Conservation (phyloP, 2,797 vertebrate species). For the Odontamblyopus lacepedii region DNA sequence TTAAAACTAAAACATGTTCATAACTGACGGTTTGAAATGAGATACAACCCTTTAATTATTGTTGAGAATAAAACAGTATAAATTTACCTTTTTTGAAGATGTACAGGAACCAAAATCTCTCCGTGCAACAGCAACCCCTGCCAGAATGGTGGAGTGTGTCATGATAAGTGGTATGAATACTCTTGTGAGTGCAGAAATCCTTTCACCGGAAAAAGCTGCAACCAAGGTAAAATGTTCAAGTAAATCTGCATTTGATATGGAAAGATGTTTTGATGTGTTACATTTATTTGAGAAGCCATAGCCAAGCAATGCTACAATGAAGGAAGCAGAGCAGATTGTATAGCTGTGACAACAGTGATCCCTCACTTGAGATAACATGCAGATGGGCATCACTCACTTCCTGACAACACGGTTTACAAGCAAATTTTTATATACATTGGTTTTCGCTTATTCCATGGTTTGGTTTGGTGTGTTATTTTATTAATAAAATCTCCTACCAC, state of each 20-base stretch:
- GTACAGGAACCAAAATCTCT: conserved; percentile 57
- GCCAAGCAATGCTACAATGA: too few species aligned
- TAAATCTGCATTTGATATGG: background rate
- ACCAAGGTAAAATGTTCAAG: conserved; percentile 52
- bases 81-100: conserved; percentile 52
- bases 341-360: background rate
- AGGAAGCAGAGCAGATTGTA: background rate
- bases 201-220: conserved; percentile 74
- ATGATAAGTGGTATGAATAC: conserved; percentile 76
- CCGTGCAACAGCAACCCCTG: conserved; percentile 68
- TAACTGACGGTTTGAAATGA: too few species aligned
- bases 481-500: background rate
- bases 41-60: background rate
- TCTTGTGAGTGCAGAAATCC: conserved; percentile 71
- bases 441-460: background rate
- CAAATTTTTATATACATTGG: background rate
- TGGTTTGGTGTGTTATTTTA: background rate
- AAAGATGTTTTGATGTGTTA: too few species aligned
- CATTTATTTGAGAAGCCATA: too few species aligned
- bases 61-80: background rate
- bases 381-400: background rate
- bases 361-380: background rate
- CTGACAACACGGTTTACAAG: background rate
- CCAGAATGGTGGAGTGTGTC: conserved; percentile 72
- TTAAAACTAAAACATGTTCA: too few species aligned